Conservation (phyloP, 1,140 invertebrate genomes). For the Neodiprion pinetum region DNA sequence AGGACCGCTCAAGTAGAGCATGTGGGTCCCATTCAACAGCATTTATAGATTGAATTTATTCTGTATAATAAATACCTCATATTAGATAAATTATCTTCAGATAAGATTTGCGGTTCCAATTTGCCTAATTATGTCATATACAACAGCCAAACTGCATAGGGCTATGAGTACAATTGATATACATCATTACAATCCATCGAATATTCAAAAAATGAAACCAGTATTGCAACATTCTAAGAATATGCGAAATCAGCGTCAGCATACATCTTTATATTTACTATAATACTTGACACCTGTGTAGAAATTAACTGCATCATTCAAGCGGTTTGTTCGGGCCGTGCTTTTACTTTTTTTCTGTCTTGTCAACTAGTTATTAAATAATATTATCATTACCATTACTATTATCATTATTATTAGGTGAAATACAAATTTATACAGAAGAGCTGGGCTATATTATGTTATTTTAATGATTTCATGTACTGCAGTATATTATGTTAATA, state of each 20-base stretch:
- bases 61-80: slow-evolving; percentile 5
- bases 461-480: slow-evolving; percentile 3
- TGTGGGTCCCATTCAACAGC: neutral
- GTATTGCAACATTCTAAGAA: neutral
- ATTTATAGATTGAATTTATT: neutral
- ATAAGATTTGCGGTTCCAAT: neutral
- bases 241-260: neutral
- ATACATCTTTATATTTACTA: neutral
- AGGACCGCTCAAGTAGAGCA: too few species aligned
- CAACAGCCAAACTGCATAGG: neutral
- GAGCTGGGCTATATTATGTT: slow-evolving; percentile 2
- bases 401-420: slow-evolving; percentile 3
- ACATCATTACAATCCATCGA: neutral
- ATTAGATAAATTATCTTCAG: neutral
- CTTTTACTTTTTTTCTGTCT: neutral
- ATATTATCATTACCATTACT: slow-evolving; percentile 1
- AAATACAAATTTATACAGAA: slow-evolving; percentile 6
- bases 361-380: slow-evolving; percentile 4
- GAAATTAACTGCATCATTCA: neutral
- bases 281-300: slow-evolving; percentile 1
- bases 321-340: neutral
- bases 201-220: neutral
- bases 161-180: neutral
- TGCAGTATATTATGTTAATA: neutral
- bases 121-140: neutral